Evolutionary conservation across 2,888 invertebrate species (phyloP).

Genomic region (Drosophila bunnanda): DNA sequence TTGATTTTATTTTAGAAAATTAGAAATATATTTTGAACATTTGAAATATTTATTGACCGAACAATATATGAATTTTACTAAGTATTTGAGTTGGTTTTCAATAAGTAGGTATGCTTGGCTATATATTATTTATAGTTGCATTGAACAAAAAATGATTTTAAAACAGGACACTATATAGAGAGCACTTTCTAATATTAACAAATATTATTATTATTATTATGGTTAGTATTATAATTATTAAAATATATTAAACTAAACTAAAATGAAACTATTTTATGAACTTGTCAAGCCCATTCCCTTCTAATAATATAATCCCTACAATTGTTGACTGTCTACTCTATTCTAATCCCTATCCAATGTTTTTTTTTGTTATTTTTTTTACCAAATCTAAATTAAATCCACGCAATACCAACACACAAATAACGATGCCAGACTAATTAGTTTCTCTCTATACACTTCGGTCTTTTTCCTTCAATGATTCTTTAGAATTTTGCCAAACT

Average conservation of each 20-base stretch:
- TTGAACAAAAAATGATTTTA: not conserved
- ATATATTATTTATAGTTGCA: not conserved
- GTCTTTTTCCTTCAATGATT: not conserved
- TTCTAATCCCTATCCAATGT: not conserved
- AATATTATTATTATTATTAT: not conserved
- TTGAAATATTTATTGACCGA: not conserved
- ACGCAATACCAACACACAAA: slow-evolving; percentile 20
- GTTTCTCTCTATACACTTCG: not conserved
- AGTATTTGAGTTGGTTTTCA: not conserved
- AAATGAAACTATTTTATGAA: not conserved
- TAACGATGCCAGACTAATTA: slow-evolving; percentile 35
- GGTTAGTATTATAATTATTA: not conserved
- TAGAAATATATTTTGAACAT: not conserved
- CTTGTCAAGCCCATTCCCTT: not conserved
- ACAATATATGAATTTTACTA: too few species aligned
- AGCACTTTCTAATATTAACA: not conserved
- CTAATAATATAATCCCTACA: not conserved
- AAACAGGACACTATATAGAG: rapidly evolving
- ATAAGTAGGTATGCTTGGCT: too few species aligned
- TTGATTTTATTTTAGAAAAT: too few species aligned
- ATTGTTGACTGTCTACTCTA: not conserved
- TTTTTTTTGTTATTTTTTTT: not conserved
- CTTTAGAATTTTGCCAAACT: slow-evolving; percentile 8
- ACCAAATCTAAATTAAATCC: slow-evolving; percentile 27
- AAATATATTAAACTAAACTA: too few species aligned